These are phyloP conservation scores for Tiphia femorata DNA, from an alignment of 2,888 invertebrate genomes.

Conservation along the genomic window DNA sequence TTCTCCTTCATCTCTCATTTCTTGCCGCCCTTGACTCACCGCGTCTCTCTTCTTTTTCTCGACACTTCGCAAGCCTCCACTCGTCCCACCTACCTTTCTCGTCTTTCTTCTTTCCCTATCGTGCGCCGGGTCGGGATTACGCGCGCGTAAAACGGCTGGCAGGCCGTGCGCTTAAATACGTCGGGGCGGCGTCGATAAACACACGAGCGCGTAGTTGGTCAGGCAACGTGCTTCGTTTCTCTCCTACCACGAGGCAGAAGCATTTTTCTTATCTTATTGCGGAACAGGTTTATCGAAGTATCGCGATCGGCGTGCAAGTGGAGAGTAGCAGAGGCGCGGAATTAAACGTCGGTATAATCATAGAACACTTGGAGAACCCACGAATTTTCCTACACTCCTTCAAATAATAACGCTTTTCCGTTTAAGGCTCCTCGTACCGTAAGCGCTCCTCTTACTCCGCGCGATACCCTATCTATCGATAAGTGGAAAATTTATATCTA, in stretches of 20 bases:
- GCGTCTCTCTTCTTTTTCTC: slow-evolving; percentile 11
- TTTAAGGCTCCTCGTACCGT: too few species aligned
- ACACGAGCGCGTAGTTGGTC: background rate
- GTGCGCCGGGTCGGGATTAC: background rate
- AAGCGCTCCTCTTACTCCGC: too few species aligned
- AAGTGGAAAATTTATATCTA: too few species aligned
- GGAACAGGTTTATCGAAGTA: slow-evolving; percentile 51
- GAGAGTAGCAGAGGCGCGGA: background rate
- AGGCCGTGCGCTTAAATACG: background rate
- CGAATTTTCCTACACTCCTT: too few species aligned
- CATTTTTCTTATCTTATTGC: slow-evolving; percentile 60
- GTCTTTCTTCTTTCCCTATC: slow-evolving; percentile 8
- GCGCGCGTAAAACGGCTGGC: background rate
- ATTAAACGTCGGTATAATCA: slow-evolving; percentile 8
- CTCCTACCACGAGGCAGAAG: slow-evolving; percentile 31
- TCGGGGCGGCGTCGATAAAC: background rate
- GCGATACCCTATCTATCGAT: too few species aligned
- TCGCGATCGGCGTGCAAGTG: background rate
- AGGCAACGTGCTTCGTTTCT: slow-evolving; percentile 19
- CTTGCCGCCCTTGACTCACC: slow-evolving; percentile 24
- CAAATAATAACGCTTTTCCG: too few species aligned
- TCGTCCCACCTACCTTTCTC: slow-evolving; percentile 2
- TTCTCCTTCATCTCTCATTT: slow-evolving; percentile 29
- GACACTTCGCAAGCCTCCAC: too few species aligned
- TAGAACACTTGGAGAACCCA: too few species aligned